These are phyloP conservation scores for Nannoperca obscura DNA, from an alignment of 2,797 vertebrate species.

Conservation along the genomic window DNA sequence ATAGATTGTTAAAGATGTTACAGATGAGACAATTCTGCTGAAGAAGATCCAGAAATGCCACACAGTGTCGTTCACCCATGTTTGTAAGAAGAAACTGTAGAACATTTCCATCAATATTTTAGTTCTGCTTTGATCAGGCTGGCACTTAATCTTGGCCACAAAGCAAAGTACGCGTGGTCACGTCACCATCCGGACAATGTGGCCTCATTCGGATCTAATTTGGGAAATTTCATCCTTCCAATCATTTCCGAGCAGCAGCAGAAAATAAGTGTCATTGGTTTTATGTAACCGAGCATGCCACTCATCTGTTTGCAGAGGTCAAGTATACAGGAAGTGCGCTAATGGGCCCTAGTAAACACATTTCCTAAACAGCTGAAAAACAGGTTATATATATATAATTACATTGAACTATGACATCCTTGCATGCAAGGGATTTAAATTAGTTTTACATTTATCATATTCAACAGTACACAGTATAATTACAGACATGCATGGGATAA, in stretches of 20 bases:
- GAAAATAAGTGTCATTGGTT: constrained; percentile 46
- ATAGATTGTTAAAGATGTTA: not conserved
- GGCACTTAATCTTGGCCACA: constrained; percentile 17
- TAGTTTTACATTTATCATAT: not conserved
- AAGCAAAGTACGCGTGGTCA: not conserved
- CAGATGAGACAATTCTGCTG: not conserved
- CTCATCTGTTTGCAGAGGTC: constrained; percentile 46
- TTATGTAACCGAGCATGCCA: constrained; percentile 42
- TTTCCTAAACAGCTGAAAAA: constrained; percentile 23
- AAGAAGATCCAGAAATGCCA: not conserved
- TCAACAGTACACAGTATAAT: not conserved
- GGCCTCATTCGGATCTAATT: constrained; percentile 33
- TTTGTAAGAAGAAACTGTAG: not conserved
- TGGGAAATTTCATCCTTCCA: constrained; percentile 19
- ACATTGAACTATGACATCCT: not conserved
- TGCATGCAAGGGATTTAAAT: not conserved
- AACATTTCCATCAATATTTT: constrained; percentile 30
- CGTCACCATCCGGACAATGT: not conserved
- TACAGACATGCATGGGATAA: not conserved
- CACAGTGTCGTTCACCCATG: not conserved
- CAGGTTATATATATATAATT: not conserved
- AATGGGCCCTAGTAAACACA: constrained; percentile 51
- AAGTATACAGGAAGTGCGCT: constrained; percentile 53
- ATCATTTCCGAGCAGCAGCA: constrained; percentile 53
- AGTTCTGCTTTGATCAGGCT: constrained; percentile 4